A percentile compares a stretch with the other conserved stretches of the same genome.
These are phyloP conservation scores for Paedocypris micromegethes DNA, from an alignment of 2,797 vertebrate species.

Conservation along the genomic window DNA sequence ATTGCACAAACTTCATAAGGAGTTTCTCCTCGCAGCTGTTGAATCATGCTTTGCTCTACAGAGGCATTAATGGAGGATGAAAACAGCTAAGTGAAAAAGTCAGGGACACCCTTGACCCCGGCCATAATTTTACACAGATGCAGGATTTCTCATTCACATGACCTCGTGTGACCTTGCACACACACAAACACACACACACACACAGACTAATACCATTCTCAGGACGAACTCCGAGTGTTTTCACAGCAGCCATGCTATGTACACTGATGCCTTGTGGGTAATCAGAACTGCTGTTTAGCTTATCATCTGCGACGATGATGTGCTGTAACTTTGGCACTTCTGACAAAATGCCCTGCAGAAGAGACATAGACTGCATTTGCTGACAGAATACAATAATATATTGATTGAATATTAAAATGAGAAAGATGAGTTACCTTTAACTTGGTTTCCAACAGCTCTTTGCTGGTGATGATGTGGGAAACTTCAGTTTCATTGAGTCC, in stretches of 20 bases:
- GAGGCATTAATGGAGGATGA: not conserved
- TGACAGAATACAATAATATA: not conserved
- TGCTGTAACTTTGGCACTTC: constrained; percentile 80
- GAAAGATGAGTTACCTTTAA: constrained; percentile 71
- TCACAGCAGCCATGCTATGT: constrained; percentile 84
- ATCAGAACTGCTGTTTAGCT: constrained; percentile 68
- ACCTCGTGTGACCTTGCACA: constrained; percentile 56
- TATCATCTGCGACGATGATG: constrained; percentile 83
- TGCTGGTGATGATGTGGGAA: constrained; percentile 90
- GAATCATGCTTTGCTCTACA: constrained; percentile 4
- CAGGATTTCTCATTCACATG: constrained; percentile 71
- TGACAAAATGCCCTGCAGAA: constrained; percentile 75
- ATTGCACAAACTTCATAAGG: constrained; percentile 13
- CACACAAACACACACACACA: constrained; percentile 24
- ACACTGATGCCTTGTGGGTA: constrained; percentile 80
- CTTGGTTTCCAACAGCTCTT: constrained; percentile 85
- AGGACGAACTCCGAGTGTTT: constrained; percentile 77
- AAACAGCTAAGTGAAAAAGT: not conserved
- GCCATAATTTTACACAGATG: constrained; percentile 70
- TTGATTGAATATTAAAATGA: too few species aligned
- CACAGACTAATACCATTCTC: constrained; percentile 64
- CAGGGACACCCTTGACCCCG: constrained; percentile 18
- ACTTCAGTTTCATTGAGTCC: constrained; percentile 88
- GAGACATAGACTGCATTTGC: not conserved
- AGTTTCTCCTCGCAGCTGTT: constrained; percentile 24